Percentiles rank a stretch among this genome's conserved stretches.
Conservation (phyloP, 2,113 vertebrate species). For the Nycticorax nycticorax region DNA sequence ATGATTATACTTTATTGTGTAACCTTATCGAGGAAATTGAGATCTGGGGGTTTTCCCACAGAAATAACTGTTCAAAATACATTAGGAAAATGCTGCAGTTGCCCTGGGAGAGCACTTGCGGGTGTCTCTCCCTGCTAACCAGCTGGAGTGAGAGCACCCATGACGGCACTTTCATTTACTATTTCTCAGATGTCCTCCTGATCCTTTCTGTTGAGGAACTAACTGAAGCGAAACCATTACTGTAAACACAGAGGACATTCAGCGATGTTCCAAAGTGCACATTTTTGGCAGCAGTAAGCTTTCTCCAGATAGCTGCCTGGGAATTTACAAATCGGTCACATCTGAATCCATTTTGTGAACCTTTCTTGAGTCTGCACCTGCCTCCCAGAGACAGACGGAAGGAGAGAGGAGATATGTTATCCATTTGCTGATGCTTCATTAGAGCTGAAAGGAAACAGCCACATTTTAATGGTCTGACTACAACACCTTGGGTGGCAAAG, state of each 20-base stretch:
- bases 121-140: neutral
- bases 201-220: neutral
- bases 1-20: neutral
- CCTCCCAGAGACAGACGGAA: neutral
- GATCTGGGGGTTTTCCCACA: neutral
- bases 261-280: neutral
- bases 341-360: slow-evolving; percentile 4
- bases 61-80: neutral
- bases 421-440: neutral
- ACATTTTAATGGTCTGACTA: neutral
- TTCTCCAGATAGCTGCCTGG: neutral
- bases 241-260: slow-evolving; percentile 9
- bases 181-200: neutral
- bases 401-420: neutral
- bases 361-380: neutral
- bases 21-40: neutral
- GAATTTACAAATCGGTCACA: neutral
- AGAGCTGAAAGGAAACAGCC: neutral
- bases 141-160: neutral
- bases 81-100: neutral
- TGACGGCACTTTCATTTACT: neutral
- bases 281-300: slow-evolving; percentile 4
- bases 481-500: neutral
- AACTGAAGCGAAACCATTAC: neutral
- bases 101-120: neutral